Conservation (phyloP, 2,888 invertebrate species). For the Epinotia brunnichana region DNA sequence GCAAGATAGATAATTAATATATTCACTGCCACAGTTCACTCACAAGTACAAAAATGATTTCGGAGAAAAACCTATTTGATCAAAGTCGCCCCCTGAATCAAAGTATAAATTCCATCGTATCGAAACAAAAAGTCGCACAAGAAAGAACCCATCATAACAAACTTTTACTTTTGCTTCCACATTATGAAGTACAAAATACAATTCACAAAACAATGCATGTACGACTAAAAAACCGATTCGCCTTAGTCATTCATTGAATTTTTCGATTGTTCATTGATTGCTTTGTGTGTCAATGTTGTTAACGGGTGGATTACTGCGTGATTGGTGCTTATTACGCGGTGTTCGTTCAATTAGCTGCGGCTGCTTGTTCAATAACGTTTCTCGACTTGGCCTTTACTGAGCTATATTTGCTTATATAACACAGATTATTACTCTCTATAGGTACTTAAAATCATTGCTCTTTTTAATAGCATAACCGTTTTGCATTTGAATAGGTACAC, state of each 20-base stretch:
- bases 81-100: too few relatives aligned
- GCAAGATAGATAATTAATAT: too few relatives aligned
- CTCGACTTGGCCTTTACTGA: constrained; percentile 20
- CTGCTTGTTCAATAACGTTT: constrained; percentile 25
- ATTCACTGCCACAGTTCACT: too few relatives aligned
- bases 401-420: background rate
- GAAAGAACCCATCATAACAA: background rate
- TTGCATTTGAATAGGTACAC: too few relatives aligned
- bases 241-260: constrained; percentile 4
- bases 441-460: background rate
- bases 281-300: constrained; percentile 40
- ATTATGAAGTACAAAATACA: background rate
- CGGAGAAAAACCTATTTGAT: too few relatives aligned
- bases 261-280: constrained; percentile 35
- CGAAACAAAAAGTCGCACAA: constrained; percentile 1
- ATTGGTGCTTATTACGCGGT: constrained; percentile 29
- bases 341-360: constrained; percentile 31
- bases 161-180: background rate
- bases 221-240: background rate
- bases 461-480: background rate
- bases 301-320: constrained; percentile 30
- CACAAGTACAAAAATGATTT: too few relatives aligned
- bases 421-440: background rate
- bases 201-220: background rate
- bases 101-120: too few relatives aligned